These are phyloP conservation scores for Chiroxiphia lanceolata DNA, from an alignment of 2,797 vertebrate genomes.

Conservation along the genomic window DNA sequence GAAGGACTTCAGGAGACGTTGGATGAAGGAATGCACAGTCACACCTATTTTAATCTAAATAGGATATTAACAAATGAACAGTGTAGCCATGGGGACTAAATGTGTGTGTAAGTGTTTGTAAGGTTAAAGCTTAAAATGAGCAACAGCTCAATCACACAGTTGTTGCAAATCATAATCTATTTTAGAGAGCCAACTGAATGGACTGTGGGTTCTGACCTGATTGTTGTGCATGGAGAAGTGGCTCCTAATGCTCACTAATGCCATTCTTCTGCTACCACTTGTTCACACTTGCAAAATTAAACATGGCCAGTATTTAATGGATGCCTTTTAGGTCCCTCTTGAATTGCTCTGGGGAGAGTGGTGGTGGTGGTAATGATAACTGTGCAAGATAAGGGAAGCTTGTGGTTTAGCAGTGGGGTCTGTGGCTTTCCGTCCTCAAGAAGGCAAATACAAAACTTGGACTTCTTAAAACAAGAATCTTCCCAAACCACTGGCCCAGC, in stretches of 20 bases:
- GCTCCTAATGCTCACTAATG: not conserved
- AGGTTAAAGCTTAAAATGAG: not conserved
- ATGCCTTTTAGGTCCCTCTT: not conserved
- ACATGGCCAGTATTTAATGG: not conserved
- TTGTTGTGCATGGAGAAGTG: not conserved
- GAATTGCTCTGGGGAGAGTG: accelerated
- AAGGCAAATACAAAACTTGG: not conserved
- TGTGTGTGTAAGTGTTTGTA: not conserved
- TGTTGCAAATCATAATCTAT: not conserved
- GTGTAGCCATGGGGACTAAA: accelerated
- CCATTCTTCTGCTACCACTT: not conserved
- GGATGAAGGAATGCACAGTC: not conserved
- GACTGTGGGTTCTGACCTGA: not conserved
- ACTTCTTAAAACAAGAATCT: not conserved
- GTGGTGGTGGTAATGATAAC: not conserved
- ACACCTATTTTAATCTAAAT: not conserved
- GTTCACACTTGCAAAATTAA: not conserved
- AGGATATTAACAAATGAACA: not conserved
- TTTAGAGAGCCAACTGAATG: not conserved
- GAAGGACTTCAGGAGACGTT: not conserved
- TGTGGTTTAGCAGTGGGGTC: not conserved
- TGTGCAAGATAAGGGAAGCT: not conserved
- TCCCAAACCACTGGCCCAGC: not conserved
- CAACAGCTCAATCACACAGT: not conserved
- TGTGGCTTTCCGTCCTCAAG: not conserved